Conservation (phyloP, 2,797 vertebrate species). For the Karalla daura region DNA sequence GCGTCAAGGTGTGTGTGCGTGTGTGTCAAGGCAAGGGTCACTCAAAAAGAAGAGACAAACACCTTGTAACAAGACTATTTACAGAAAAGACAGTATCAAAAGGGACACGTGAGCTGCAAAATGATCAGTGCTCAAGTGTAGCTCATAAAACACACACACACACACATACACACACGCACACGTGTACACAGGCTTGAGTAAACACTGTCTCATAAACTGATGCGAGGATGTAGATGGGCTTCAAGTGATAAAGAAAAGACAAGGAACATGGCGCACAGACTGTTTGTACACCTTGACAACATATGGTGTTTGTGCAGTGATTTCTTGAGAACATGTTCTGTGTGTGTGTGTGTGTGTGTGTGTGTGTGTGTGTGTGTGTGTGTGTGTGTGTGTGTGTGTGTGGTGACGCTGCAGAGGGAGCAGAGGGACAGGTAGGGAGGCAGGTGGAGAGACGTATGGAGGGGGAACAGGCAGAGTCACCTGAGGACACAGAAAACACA, state of each 20-base stretch:
- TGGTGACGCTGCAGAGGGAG: conserved; percentile 3
- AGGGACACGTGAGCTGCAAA: conserved; percentile 5
- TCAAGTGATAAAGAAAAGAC: too few relatives aligned
- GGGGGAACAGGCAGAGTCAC: conserved; percentile 27
- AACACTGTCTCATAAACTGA: too few relatives aligned
- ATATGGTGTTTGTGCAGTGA: conserved; percentile 66
- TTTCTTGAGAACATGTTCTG: conserved; percentile 49
- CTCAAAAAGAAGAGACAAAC: conserved; percentile 15
- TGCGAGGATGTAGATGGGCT: too few relatives aligned
- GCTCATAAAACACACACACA: background rate
- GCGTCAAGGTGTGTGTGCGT: background rate
- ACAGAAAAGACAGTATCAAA: background rate
- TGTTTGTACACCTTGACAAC: conserved; percentile 45
- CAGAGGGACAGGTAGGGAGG: conserved; percentile 66
- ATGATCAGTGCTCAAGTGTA: background rate
- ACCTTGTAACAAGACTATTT: background rate
- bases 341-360: background rate
- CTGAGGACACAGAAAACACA: conserved; percentile 26
- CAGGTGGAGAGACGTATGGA: conserved; percentile 5
- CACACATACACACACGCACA: too few relatives aligned
- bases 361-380: conserved; percentile 13
- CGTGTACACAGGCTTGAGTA: too few relatives aligned
- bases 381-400: background rate
- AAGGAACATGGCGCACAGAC: too few relatives aligned
- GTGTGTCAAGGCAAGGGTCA: background rate